A percentile compares a stretch with the other conserved stretches of the same genome.
Conservation (phyloP, 2,797 vertebrate species). For the Sebastolobus altivelis region DNA sequence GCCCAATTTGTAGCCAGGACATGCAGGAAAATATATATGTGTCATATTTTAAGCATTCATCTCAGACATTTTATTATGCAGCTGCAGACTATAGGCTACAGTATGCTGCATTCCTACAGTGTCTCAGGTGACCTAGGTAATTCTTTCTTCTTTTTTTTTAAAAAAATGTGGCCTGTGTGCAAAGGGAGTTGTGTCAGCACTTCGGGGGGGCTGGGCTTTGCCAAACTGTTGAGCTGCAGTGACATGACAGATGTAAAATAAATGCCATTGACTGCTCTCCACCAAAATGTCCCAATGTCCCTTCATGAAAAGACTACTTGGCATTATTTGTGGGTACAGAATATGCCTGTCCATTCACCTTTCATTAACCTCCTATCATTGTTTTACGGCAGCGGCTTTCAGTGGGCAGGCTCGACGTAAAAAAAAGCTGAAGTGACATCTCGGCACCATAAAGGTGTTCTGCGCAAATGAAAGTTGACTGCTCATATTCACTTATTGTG, state of each 20-base stretch:
- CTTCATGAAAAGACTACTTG: conserved; percentile 57
- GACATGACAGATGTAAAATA: conserved; percentile 50
- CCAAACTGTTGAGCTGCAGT: conserved; percentile 59
- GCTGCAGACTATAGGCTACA: neutral
- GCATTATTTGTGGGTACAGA: conserved; percentile 45
- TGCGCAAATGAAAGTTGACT: conserved; percentile 58
- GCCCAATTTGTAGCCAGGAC: neutral
- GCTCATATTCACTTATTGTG: conserved; percentile 56
- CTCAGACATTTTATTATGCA: neutral
- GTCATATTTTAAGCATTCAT: neutral
- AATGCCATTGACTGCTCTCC: conserved; percentile 55
- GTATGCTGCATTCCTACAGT: neutral
- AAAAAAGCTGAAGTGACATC: conserved; percentile 48
- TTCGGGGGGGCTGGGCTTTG: conserved; percentile 38
- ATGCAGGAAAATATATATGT: neutral
- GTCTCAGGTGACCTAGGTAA: conserved; percentile 18
- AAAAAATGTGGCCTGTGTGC: conserved; percentile 5
- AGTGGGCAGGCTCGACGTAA: conserved; percentile 9
- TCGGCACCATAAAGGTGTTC: conserved; percentile 45
- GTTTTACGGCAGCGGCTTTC: conserved; percentile 58
- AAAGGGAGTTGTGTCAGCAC: conserved; percentile 57
- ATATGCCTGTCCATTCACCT: conserved; percentile 56
- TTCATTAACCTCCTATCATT: conserved; percentile 76
- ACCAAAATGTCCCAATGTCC: conserved; percentile 49
- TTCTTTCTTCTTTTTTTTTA: conserved; percentile 16